A percentile compares a stretch with the other conserved stretches of the same genome.
Conservation (phyloP, 1,140 invertebrate genomes). For the Aplysia californica region DNA sequence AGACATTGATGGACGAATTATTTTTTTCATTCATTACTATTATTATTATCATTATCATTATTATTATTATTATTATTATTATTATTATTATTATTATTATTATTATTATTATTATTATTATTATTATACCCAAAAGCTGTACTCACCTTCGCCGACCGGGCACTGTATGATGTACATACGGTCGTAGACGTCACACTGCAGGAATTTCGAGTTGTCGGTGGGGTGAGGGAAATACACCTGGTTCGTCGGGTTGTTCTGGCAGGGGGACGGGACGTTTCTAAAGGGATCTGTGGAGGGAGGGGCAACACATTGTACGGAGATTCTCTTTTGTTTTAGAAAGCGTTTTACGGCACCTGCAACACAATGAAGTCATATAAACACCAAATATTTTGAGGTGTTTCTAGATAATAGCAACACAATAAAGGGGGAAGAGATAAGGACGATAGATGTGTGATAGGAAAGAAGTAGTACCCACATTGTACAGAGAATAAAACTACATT, state of each 20-base stretch:
- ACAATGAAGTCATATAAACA: no score
- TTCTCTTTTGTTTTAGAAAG: no score
- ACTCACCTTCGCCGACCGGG: slow-evolving; percentile 29
- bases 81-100: neutral
- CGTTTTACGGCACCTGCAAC: no score
- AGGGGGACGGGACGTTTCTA: slow-evolving; percentile 41
- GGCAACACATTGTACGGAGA: no score
- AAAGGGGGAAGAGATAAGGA: no score
- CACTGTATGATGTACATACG: slow-evolving; percentile 51
- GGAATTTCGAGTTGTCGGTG: slow-evolving; percentile 43
- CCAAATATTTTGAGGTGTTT: no score
- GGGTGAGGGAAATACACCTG: slow-evolving; percentile 42
- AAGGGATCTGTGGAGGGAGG: slow-evolving; percentile 34
- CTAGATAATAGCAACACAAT: no score
- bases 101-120: neutral
- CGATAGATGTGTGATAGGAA: no score
- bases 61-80: neutral
- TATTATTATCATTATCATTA: neutral
- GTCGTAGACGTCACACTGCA: slow-evolving; percentile 46
- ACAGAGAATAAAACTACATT: no score
- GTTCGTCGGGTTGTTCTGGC: slow-evolving; percentile 29
- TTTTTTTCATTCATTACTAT: neutral
- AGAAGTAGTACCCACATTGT: no score
- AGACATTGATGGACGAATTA: no score
- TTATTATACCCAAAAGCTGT: no score